Conservation (phyloP, 2,888 invertebrate genomes). For the Strigamia transsilvanica region DNA sequence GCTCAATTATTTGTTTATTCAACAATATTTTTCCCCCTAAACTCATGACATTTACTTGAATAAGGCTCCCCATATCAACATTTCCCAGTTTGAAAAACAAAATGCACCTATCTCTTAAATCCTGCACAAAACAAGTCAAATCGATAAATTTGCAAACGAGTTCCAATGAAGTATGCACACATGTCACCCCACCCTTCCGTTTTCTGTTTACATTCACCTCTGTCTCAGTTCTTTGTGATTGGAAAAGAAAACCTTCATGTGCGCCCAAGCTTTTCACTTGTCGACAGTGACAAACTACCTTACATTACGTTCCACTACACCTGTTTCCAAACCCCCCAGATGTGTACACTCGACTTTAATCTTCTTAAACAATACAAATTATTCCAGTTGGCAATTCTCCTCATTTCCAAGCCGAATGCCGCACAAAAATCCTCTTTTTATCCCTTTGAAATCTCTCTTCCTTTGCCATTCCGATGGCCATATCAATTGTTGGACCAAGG, state of each 20-base stretch:
- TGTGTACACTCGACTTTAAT: constrained; percentile 19
- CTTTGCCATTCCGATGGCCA: not conserved
- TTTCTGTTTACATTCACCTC: constrained; percentile 28
- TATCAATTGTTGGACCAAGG: constrained; percentile 21
- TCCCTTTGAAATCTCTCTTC: not conserved
- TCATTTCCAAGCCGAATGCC: not conserved
- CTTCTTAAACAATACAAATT: constrained; percentile 35
- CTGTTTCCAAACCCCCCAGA: constrained; percentile 16
- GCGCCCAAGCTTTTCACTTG: constrained; percentile 18
- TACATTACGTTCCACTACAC: constrained; percentile 39
- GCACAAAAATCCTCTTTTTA: not conserved
- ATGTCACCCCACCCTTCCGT: not conserved
- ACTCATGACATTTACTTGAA: too few relatives aligned
- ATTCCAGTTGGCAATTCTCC: constrained; percentile 9
- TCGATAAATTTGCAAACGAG: constrained; percentile 32
- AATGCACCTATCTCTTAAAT: not conserved
- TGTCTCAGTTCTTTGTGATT: constrained; percentile 42
- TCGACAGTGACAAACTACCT: constrained; percentile 36
- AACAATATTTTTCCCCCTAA: too few relatives aligned
- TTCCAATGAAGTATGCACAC: constrained; percentile 22
- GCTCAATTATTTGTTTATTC: too few relatives aligned
- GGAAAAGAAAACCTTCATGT: constrained; percentile 22
- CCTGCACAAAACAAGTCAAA: not conserved
- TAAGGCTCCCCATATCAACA: too few relatives aligned
- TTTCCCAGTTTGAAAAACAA: not conserved